Percentiles rank a stretch among this genome's conserved stretches.
phyloP scores from a whole-genome alignment of 2,797 vertebrate species.

The Pangasius krempfi region DNA sequence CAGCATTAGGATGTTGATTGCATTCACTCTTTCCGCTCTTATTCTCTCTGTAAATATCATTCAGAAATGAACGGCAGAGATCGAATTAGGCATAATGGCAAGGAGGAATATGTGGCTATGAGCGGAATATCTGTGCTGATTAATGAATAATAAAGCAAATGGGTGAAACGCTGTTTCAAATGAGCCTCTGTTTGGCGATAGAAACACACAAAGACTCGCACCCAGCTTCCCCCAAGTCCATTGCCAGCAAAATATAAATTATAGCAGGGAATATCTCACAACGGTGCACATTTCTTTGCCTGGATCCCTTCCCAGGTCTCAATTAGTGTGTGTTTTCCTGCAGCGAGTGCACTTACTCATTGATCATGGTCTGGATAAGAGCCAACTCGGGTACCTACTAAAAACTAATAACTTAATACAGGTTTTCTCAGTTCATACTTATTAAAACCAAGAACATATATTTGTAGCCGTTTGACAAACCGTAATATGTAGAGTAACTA shows the following conservation, averaged over 20 bases:
- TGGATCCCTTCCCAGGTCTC: conserved; percentile 55
- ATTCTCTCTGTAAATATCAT: conserved; percentile 47
- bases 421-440: not conserved
- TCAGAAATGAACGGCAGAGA: conserved; percentile 44
- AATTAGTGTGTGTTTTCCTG: conserved; percentile 60
- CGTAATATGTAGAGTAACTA: not conserved
- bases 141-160: conserved; percentile 57
- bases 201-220: conserved; percentile 18
- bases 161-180: conserved; percentile 45
- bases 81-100: conserved; percentile 50
- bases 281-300: conserved; percentile 56
- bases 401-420: conserved; percentile 7
- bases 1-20: conserved; percentile 40
- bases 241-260: conserved; percentile 58
- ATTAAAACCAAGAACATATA: not conserved
- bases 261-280: conserved; percentile 56
- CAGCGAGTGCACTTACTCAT: conserved; percentile 61
- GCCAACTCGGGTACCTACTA: conserved; percentile 51
- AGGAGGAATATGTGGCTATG: conserved; percentile 33
- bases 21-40: conserved; percentile 22
- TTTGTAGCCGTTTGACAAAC: not conserved
- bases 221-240: conserved; percentile 38
- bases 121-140: conserved; percentile 49
- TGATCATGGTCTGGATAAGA: conserved; percentile 65
- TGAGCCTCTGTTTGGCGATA: not conserved